Evolutionary conservation across 2,888 invertebrate genomes (phyloP), one percentile per base, ranked within the genome.

Genomic region (Aplocera efformata): DNA sequence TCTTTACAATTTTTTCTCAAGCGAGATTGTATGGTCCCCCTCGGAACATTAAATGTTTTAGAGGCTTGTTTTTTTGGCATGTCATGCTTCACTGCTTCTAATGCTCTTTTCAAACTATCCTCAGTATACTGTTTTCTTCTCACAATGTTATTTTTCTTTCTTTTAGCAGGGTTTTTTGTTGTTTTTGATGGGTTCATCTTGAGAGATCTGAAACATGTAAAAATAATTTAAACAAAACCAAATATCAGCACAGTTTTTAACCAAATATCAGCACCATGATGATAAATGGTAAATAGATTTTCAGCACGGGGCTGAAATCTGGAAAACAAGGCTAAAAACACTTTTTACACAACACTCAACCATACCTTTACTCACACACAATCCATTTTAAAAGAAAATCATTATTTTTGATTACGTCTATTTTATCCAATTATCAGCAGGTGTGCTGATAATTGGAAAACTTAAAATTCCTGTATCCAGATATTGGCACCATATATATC

Each of bases 351-450:
- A 21, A 30, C 20, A 21, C 1, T 6, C 1, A 20, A 30, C 21
- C 21, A 20, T 30, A 30, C 21, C 30, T 21, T 28, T 6, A 30
- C 20, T 21, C 21, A 30, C 20, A 20, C 30, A 30, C 30, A 20
- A 10, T 30, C 20, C 20, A 30, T 7, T 8, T 20, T 30, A 20
- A 30, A 30, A 28, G 20, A 30, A 45, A 32, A 40, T 22, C 13
- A 48, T 39, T 47, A 11, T 42, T 39, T 42, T 32, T 47, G n/a
- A n/a, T 49, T 47, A 45, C 24, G 44, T 42, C 33, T 37, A 28
- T 42, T 51, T 42, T 32, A n/a, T n/a, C 45, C 43, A 49, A 42
- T 47, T 51, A 48, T 49, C 47, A 51, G 53, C 46, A 53, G 45
- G 42, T 40, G 53, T 51, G 54, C 48, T 51, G 45, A 42, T 49